Conservation (phyloP, 2,113 vertebrate genomes). For the Zosterops lateralis region DNA sequence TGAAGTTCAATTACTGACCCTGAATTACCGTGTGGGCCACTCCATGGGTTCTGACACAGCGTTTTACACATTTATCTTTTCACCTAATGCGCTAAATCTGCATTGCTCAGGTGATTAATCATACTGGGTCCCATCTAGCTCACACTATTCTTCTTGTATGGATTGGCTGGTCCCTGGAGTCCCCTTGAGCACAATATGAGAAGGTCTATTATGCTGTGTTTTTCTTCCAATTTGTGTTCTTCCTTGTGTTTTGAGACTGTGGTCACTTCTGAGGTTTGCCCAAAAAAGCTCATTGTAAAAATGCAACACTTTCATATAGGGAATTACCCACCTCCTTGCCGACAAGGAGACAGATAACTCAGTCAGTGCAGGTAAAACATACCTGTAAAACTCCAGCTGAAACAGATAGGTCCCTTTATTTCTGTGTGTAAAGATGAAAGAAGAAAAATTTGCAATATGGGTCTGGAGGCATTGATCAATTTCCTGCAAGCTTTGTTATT, state of each 20-base stretch:
- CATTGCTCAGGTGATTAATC: slow-evolving; percentile 93
- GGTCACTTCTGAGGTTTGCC: slow-evolving; percentile 57
- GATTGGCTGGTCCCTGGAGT: slow-evolving; percentile 85
- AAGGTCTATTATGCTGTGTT: slow-evolving; percentile 81
- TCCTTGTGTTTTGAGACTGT: slow-evolving; percentile 75
- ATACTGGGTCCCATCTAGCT: slow-evolving; percentile 74
- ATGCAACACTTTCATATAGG: background rate
- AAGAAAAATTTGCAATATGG: background rate
- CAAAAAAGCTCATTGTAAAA: background rate
- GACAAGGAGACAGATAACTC: background rate
- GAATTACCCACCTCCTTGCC: background rate
- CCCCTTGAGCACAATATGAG: slow-evolving; percentile 86
- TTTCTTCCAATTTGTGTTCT: slow-evolving; percentile 82
- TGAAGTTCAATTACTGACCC: slow-evolving; percentile 97
- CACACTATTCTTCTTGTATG: slow-evolving; percentile 83
- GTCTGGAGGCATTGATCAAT: background rate
- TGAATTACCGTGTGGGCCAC: slow-evolving; percentile 83
- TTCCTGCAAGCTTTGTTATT: background rate
- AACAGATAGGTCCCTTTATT: background rate
- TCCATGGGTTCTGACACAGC: slow-evolving; percentile 84
- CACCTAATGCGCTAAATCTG: slow-evolving; percentile 87
- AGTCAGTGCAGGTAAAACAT: background rate
- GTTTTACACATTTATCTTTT: slow-evolving; percentile 94
- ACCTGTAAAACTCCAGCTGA: background rate
- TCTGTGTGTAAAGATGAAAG: background rate